Percentiles rank a stretch among this genome's conserved stretches.
phyloP scores from a whole-genome alignment of 2,797 vertebrate species.

The Toxotes lorentzi region DNA sequence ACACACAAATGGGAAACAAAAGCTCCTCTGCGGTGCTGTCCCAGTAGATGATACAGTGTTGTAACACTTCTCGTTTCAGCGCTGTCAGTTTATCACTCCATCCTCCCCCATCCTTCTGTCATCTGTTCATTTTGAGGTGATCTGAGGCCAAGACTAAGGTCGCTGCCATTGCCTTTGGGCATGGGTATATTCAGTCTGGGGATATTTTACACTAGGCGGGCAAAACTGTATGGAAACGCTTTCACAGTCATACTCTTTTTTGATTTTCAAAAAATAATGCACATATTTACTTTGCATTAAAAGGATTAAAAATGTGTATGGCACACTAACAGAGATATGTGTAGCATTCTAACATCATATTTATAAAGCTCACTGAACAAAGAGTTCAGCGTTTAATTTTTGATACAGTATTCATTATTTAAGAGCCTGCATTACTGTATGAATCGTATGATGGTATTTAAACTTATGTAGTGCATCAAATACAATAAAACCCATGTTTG shows the following conservation, averaged over 20 bases:
- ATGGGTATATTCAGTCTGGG: conserved; percentile 1
- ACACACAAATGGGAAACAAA: conserved; percentile 12
- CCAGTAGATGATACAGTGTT: conserved; percentile 36
- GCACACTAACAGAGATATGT: background rate
- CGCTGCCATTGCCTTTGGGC: conserved; percentile 7
- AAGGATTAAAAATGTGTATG: background rate
- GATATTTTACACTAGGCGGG: conserved; percentile 21
- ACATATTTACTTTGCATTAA: background rate
- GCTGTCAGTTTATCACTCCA: conserved; percentile 51
- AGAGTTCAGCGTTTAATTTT: conserved; percentile 25
- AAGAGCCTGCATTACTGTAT: conserved; percentile 3
- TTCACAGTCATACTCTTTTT: background rate
- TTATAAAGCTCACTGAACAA: conserved; percentile 17
- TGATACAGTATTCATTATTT: conserved; percentile 33
- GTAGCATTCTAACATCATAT: background rate
- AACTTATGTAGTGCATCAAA: conserved; percentile 5
- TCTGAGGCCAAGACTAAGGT: conserved; percentile 36
- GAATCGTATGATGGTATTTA: background rate
- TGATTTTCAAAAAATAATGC: background rate
- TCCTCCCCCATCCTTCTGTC: conserved; percentile 58
- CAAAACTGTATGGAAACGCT: background rate
- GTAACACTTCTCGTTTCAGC: conserved; percentile 52
- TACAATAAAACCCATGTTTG: conserved; percentile 2
- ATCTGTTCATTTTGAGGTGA: conserved; percentile 54
- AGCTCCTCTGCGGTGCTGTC: conserved; percentile 2